Evolutionary conservation across 2,113 vertebrate genomes (phyloP).

Genomic region (Dasyurus viverrinus): DNA sequence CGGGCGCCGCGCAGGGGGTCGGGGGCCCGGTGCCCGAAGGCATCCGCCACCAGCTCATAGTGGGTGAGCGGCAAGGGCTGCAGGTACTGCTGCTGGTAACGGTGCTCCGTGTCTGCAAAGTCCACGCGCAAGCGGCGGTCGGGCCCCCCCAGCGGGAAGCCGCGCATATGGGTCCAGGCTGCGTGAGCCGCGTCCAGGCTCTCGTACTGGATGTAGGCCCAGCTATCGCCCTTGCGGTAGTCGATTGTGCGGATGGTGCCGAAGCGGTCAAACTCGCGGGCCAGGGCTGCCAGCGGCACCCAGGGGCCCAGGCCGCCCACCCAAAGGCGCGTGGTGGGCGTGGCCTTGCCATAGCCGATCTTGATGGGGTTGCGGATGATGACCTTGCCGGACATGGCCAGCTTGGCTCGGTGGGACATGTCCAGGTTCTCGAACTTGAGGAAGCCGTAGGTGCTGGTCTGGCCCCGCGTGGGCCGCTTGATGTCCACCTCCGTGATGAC

Average conservation of each 20-base stretch:
- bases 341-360: conserved; percentile 98
- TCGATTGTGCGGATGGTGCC: conserved; percentile 98
- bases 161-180: conserved; percentile 97
- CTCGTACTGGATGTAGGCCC: conserved; percentile 99
- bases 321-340: conserved; percentile 96
- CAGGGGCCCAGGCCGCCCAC: conserved; percentile 96
- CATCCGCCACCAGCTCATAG: conserved; percentile 95
- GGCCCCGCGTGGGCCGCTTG: conserved; percentile 92
- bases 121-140: conserved; percentile 95
- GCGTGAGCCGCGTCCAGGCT: conserved; percentile 97
- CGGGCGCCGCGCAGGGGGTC: conserved; percentile 92
- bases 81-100: conserved; percentile 96
- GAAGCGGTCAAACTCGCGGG: conserved; percentile 97
- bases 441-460: conserved; percentile 97
- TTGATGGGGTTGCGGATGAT: conserved; percentile 96
- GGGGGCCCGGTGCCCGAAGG: conserved; percentile 94
- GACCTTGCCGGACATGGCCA: conserved; percentile 98
- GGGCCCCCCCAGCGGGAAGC: conserved; percentile 94
- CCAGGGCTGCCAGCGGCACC: conserved; percentile 95
- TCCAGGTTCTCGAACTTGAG: conserved; percentile 98
- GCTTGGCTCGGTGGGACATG: conserved; percentile 97
- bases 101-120: conserved; percentile 96
- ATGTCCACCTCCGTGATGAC: conserved; percentile 98
- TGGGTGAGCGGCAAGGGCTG: conserved; percentile 94
- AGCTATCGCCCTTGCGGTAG: conserved; percentile 97